Evolutionary conservation across 1,140 invertebrate species (phyloP), one percentile per base, ranked within the genome.

Genomic region (Hesperophylax magnus): DNA sequence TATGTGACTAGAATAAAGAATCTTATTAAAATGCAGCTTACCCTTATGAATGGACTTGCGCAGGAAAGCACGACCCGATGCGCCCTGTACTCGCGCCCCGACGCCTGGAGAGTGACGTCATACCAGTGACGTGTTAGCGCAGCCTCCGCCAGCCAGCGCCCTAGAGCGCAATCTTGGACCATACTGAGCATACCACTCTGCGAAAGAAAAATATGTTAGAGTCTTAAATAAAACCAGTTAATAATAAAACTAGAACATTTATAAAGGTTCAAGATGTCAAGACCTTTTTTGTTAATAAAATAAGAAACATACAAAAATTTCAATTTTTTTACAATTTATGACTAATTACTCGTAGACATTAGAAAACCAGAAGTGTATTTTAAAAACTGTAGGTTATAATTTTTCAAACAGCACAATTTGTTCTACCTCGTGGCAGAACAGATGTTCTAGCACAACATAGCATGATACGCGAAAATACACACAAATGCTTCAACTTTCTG

Each of bases 21-120:
- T 0, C 15, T 34, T 22, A 31, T n/a, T 14, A 22, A 77, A 61
- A 14, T 53, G 52, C 20, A 34, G 74, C 85, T 84, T 85, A 88
- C 88, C 81, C 86, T 86, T 0, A 89, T 85, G 81, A 88, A 89
- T n/a, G 80, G 80, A 84, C 88, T 89, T 34, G 87, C 88, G 71
- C 87, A 88, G 20, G 88, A 88, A 5, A 89, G 85, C 3, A 88
- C 88, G 8, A 86, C 85, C 11, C 87, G 85, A 78, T 89, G 88
- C 8, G 88, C 88, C 39, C 82, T 85, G 79, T 88, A 88, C 34
- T 85, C 79, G 9, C 85, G 85, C 8, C 86, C 87, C 14, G 85
- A 83, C 75, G 87, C 88, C 27, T 85, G 58, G 6, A 89, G 83
- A 58, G 85, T 85, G 65, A 88, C 88, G 82, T 89, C 88, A 82